These are phyloP conservation scores for Pollenia labialis DNA, from an alignment of 2,888 invertebrate species.

Conservation along the genomic window DNA sequence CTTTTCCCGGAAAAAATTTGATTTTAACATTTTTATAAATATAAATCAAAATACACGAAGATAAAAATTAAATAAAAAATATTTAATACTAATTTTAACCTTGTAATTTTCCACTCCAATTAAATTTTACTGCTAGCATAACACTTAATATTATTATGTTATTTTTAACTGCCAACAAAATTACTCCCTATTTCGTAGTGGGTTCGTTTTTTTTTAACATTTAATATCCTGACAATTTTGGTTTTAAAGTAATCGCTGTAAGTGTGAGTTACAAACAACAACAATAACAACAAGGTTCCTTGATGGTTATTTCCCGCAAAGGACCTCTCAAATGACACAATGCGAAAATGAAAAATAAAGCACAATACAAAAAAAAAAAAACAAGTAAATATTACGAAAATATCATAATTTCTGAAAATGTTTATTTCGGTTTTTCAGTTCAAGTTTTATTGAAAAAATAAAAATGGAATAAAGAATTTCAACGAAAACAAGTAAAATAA, in stretches of 20 bases:
- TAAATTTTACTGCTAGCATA: too few relatives aligned
- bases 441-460: background rate
- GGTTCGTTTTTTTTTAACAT: background rate
- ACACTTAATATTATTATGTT: too few relatives aligned
- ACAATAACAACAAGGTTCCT: background rate
- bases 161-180: background rate
- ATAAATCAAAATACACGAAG: too few relatives aligned
- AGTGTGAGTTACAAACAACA: background rate
- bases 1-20: too few relatives aligned
- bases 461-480: conserved; percentile 1
- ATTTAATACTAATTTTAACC: too few relatives aligned
- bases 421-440: background rate
- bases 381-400: background rate
- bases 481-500: background rate
- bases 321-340: conserved; percentile 32
- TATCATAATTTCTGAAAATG: background rate
- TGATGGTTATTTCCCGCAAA: conserved; percentile 46
- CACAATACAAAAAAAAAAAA: background rate
- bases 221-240: background rate
- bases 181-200: background rate
- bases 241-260: conserved; percentile 7
- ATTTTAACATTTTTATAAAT: too few relatives aligned
- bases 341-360: background rate
- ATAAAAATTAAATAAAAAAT: too few relatives aligned
- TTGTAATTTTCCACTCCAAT: too few relatives aligned